phyloP scores from a whole-genome alignment of 2,888 invertebrate genomes.

The Neoitamus cyanurus region DNA sequence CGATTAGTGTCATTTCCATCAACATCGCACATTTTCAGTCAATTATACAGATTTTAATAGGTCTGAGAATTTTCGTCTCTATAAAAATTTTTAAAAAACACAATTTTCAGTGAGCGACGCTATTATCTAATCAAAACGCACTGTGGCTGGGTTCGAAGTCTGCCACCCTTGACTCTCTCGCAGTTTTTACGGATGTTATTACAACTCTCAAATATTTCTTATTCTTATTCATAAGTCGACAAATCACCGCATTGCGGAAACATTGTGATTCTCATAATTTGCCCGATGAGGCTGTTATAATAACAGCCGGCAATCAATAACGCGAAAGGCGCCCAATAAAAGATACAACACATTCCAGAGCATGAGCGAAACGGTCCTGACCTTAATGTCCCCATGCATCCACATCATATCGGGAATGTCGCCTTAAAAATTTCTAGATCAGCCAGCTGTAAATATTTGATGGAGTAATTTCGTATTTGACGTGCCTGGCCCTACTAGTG shows the following conservation, averaged over 20 bases:
- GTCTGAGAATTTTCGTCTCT: too few relatives aligned
- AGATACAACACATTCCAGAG: not conserved
- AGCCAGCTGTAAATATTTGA: conserved; percentile 57
- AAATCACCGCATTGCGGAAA: not conserved
- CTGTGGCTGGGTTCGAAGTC: too few relatives aligned
- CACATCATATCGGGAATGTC: not conserved
- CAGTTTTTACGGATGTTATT: too few relatives aligned
- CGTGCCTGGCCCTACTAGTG: conserved; percentile 17
- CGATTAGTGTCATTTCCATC: too few relatives aligned
- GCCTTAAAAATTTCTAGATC: conserved; percentile 52
- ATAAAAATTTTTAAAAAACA: too few relatives aligned
- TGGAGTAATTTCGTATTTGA: conserved; percentile 55
- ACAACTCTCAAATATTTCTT: too few relatives aligned
- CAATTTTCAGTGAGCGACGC: too few relatives aligned
- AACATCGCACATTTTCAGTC: too few relatives aligned
- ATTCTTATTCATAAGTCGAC: not conserved
- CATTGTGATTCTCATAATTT: not conserved
- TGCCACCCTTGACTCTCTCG: too few relatives aligned
- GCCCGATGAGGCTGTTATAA: not conserved
- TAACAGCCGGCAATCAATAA: not conserved
- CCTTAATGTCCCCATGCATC: not conserved
- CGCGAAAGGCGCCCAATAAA: not conserved
- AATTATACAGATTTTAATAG: too few relatives aligned
- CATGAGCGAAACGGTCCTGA: not conserved
- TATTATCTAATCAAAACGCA: too few relatives aligned